Conservation (phyloP, 1,140 invertebrate genomes). For the Hyles vespertilio region DNA sequence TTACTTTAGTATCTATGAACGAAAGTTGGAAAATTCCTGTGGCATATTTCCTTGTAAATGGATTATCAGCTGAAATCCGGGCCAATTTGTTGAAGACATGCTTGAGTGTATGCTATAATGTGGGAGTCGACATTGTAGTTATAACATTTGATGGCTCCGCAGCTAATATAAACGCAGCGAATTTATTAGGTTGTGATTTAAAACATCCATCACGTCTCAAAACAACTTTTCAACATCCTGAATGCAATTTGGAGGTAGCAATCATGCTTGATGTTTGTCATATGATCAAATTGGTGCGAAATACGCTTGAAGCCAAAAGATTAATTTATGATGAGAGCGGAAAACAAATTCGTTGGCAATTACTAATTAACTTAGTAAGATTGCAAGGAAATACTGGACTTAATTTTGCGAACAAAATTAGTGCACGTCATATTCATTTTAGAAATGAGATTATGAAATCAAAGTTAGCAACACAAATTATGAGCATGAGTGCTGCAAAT, state of each 20-base stretch:
- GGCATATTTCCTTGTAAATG: conserved; percentile 38
- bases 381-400: conserved; percentile 22
- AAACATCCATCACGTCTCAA: conserved; percentile 19
- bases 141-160: conserved; percentile 34
- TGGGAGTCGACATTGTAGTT: conserved; percentile 25
- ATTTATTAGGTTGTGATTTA: conserved; percentile 24
- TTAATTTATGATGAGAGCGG: conserved; percentile 18
- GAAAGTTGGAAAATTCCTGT: conserved; percentile 41
- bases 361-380: conserved; percentile 20
- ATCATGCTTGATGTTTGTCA: conserved; percentile 52
- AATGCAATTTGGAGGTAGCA: conserved; percentile 27
- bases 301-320: conserved; percentile 25
- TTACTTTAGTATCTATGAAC: conserved; percentile 36
- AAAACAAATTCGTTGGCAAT: conserved; percentile 20
- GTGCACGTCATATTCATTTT: conserved; percentile 25
- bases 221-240: conserved; percentile 43
- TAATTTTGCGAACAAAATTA: conserved; percentile 27
- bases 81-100: conserved; percentile 32
- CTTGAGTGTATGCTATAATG: conserved; percentile 26
- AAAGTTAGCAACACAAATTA: conserved; percentile 24
- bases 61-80: conserved; percentile 26
- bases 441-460: conserved; percentile 31
- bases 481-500: conserved; percentile 25
- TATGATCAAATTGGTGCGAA: conserved; percentile 49
- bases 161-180: conserved; percentile 21